phyloP scores from a whole-genome alignment of 2,888 invertebrate genomes.

The Pollenia angustigena region DNA sequence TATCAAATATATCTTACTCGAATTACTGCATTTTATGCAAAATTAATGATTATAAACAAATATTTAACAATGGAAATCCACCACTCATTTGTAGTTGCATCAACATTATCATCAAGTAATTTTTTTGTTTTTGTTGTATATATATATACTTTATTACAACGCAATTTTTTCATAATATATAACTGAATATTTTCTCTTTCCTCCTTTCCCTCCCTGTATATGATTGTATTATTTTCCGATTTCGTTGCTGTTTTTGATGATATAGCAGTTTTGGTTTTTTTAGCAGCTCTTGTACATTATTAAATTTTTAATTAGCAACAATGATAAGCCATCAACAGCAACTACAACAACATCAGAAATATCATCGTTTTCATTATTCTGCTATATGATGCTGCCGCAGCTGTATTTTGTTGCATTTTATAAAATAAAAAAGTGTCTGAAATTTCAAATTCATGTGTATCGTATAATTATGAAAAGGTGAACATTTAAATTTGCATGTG shows the following conservation, averaged over 20 bases:
- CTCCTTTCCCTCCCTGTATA: neutral
- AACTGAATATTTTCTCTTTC: neutral
- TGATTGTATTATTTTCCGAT: neutral
- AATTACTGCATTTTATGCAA: constrained; percentile 48
- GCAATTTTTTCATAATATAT: neutral
- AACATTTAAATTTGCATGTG: too few species aligned
- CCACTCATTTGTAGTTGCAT: constrained; percentile 66
- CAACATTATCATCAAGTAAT: constrained; percentile 37
- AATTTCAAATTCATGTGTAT: constrained; percentile 21
- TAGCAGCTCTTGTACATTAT: constrained; percentile 27
- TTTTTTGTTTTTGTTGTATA: constrained; percentile 26
- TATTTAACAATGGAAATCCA: constrained; percentile 39
- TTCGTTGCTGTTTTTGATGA: neutral
- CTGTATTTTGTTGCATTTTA: constrained; percentile 42
- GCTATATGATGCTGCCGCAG: neutral
- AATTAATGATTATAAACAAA: constrained; percentile 62
- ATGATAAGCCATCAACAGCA: constrained; percentile 61
- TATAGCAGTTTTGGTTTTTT: constrained; percentile 21
- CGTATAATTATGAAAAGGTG: too few species aligned
- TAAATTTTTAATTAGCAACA: constrained; percentile 61
- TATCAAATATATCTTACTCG: constrained; percentile 29
- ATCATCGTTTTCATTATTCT: constrained; percentile 9
- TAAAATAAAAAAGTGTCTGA: constrained; percentile 7
- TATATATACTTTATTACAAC: too few species aligned
- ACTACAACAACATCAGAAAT: neutral